Conservation (phyloP, 2,888 invertebrate species). For the Meloe dianella region DNA sequence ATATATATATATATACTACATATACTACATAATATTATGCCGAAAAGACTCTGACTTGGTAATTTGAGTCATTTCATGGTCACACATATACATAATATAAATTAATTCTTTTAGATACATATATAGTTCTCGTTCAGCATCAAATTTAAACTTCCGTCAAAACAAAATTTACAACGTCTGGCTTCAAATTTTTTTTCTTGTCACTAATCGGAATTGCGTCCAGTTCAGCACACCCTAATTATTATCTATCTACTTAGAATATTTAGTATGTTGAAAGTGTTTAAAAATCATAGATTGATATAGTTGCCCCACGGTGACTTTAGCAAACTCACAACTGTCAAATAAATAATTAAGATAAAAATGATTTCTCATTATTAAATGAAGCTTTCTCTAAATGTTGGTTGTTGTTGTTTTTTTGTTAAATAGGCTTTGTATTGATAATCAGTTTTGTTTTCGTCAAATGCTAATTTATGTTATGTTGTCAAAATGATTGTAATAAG, state of each 20-base stretch:
- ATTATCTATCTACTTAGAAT: neutral
- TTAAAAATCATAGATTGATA: neutral
- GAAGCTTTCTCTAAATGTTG: too few species aligned
- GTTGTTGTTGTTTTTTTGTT: too few species aligned
- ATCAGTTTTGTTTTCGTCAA: neutral
- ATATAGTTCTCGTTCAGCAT: neutral
- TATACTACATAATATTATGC: neutral
- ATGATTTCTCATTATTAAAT: neutral
- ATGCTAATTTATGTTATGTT: neutral
- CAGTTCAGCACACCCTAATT: neutral
- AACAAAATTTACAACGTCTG: slow-evolving; percentile 8
- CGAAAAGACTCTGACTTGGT: slow-evolving; percentile 3
- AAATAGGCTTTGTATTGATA: neutral
- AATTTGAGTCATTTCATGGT: slow-evolving; percentile 6
- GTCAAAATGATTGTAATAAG: neutral
- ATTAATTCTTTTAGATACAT: neutral
- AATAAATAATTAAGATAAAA: too few species aligned
- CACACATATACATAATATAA: slow-evolving; percentile 9
- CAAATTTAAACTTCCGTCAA: slow-evolving; percentile 10
- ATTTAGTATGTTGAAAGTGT: neutral
- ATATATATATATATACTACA: too few species aligned
- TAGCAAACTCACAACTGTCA: too few species aligned
- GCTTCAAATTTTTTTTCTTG: neutral
- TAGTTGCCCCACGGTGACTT: too few species aligned
- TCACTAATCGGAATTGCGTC: neutral